Evolutionary conservation across 2,888 invertebrate genomes (phyloP).

Genomic region (Matsumyia berberina): DNA sequence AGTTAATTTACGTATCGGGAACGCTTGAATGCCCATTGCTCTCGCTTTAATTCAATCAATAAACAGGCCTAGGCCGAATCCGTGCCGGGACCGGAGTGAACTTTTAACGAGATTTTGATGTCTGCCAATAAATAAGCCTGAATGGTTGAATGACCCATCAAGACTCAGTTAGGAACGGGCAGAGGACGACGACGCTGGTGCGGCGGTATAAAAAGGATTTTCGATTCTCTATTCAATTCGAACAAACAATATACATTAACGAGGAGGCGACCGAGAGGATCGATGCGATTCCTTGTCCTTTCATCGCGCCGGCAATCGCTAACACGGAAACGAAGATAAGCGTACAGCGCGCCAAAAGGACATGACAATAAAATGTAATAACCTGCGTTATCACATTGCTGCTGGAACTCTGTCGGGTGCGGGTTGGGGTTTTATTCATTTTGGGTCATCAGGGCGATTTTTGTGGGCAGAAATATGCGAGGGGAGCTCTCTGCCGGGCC

Average conservation of each 20-base stretch:
- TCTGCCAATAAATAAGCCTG: constrained; percentile 73
- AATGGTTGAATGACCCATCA: constrained; percentile 75
- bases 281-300: constrained; percentile 44
- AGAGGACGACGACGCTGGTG: background rate
- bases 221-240: constrained; percentile 62
- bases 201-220: constrained; percentile 64
- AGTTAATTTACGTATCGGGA: constrained; percentile 74
- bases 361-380: constrained; percentile 76
- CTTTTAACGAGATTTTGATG: constrained; percentile 76
- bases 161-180: constrained; percentile 26
- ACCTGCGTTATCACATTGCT: constrained; percentile 71
- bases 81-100: constrained; percentile 23
- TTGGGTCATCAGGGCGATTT: constrained; percentile 54
- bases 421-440: constrained; percentile 44
- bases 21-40: constrained; percentile 70
- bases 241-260: constrained; percentile 74
- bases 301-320: constrained; percentile 15
- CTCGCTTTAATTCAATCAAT: constrained; percentile 71
- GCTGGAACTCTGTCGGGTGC: constrained; percentile 8
- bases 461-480: constrained; percentile 50
- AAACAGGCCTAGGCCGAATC: constrained; percentile 14
- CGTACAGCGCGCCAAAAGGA: constrained; percentile 57
- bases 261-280: constrained; percentile 32
- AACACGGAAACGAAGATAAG: constrained; percentile 60
- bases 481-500: constrained; percentile 10